Percentiles rank a stretch among this genome's conserved stretches.
Evolutionary conservation across 2,113 vertebrate species (phyloP).

Genomic region (Chaetodon auriga): DNA sequence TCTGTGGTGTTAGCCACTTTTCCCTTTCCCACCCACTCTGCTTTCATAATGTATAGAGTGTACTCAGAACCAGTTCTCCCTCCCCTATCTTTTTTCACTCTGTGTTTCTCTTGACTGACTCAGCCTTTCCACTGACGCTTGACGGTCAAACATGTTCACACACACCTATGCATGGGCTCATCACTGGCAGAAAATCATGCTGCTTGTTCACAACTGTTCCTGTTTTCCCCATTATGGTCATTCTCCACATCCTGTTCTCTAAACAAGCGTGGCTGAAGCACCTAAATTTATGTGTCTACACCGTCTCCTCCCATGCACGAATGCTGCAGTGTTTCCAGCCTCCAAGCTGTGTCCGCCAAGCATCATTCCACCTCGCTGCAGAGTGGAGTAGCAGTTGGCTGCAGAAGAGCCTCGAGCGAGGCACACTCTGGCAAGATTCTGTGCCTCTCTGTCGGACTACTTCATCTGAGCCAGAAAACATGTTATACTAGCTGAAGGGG

Average conservation of each 20-base stretch:
- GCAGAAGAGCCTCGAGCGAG: constrained; percentile 24
- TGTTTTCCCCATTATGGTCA: neutral
- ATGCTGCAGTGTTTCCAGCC: constrained; percentile 26
- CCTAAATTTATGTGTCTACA: neutral
- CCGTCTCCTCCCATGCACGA: neutral
- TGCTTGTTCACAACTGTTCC: constrained; percentile 9
- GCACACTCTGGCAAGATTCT: constrained; percentile 6
- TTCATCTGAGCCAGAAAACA: constrained; percentile 22
- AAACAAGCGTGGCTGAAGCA: neutral
- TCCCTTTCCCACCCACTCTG: constrained; percentile 26
- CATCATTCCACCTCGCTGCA: constrained; percentile 49
- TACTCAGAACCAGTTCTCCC: neutral
- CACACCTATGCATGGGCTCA: constrained; percentile 41
- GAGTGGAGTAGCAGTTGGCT: constrained; percentile 39
- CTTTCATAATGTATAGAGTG: constrained; percentile 19
- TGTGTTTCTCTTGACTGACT: constrained; percentile 46
- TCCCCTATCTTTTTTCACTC: constrained; percentile 16
- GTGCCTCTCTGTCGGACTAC: constrained; percentile 8
- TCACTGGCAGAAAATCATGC: constrained; percentile 28
- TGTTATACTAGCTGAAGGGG: neutral
- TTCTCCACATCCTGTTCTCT: constrained; percentile 14
- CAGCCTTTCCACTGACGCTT: constrained; percentile 43
- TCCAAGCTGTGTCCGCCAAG: neutral
- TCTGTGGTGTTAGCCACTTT: neutral
- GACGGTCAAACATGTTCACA: constrained; percentile 51